Base-by-base conservation (phyloP, 2,888 invertebrate species). In the Andrena haemorrhoa region DNA sequence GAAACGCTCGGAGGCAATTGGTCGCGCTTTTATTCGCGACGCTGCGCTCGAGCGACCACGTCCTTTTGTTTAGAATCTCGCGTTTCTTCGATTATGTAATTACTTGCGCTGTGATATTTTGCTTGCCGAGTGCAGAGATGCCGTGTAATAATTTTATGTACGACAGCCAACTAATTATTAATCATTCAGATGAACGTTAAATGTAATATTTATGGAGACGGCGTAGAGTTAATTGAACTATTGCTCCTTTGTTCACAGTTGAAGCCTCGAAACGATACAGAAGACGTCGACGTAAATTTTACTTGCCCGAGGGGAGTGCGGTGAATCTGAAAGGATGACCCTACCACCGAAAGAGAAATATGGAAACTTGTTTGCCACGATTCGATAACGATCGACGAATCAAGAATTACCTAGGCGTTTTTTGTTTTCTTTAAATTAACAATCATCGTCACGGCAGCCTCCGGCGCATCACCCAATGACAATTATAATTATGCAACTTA, bases 321-420 rank as follows among this genome's bases (percentile, higher is more conserved):
- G 31, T 33, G 23, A 78, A 68, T 68, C 31, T 49, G n/a, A 74
- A 70, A 83, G 82, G 74, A 77, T 74, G 77, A 83, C 56, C 74
- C 77, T 78, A 61, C 51, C 35, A 61, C 3, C 33, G 56, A 61
- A 49, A 47, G 10, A 1, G 35, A 16, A 60, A 8, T 70, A 53
- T 60, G n/a, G 31, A 74, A 74, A 58, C 33, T 31, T 2, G 16
- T 33, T 73, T 33, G 68, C 33, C 51, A 8, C 64, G n/a, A 49
- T 64, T 68, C 51, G 51, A 26, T 16, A 60, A 75, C 16, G 26
- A 68, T 20, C 12, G 49, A 56, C n/a, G 35, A 68, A 72, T 75
- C 29, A 41, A 1, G 51, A 68, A 68, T 82, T 64, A 16, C 12
- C 5, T 16, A 29, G 33, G 23, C 33, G 58, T 26, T 56, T 65